Evolutionary conservation across 2,888 invertebrate species (phyloP), one percentile per base, ranked within the genome.

Genomic region (Endomychus coccineus): DNA sequence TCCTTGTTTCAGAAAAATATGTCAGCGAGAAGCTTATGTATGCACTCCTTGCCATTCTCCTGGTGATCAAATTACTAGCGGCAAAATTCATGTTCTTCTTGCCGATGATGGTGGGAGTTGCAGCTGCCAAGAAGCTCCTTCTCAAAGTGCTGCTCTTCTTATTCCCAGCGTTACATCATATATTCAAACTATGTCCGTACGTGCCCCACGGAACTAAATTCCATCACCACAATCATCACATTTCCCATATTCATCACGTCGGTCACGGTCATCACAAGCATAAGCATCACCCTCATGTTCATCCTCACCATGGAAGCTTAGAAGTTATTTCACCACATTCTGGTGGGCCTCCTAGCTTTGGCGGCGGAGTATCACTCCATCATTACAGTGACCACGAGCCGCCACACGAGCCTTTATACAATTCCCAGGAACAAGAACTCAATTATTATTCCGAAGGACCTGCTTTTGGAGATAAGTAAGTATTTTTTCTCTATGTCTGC

Each of bases 111-210:
- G 74, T 88, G 49, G 88, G 88, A 2, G 77, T 85, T 11, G 81
- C 82, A 1, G 79, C 87, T 0, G 88, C 88, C 2, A 89, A 89
- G 67, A 88, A 88, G 61, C 70, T 89, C 51, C 73, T 88, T 54
- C 68, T 89, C 25, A 88, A 89, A 58, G 68, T 87, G 33, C 63
- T 89, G 9, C 71, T 89, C 13, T 88, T 88, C 71, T 57, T 89
- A 22, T 85, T 88, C 66, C 88, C 88, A 1, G 84, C 85, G 0
- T 64, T 89, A 42, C 78, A 83, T 36, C 84, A 87, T 59, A 74
- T 89, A 42, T 88, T 88, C 69, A 88, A 87, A 61, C 69, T 88
- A 10, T 89, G 88, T 62, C 83, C 85, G 3, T 87, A 86, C 54
- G 83, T 85, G 47, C 77, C 80, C 50, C 80, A 82, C 50, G 73